Percentiles rank a stretch among this genome's conserved stretches.
Evolutionary conservation across 2,888 invertebrate genomes (phyloP).

Genomic region (Pristionchus entomophagus): DNA sequence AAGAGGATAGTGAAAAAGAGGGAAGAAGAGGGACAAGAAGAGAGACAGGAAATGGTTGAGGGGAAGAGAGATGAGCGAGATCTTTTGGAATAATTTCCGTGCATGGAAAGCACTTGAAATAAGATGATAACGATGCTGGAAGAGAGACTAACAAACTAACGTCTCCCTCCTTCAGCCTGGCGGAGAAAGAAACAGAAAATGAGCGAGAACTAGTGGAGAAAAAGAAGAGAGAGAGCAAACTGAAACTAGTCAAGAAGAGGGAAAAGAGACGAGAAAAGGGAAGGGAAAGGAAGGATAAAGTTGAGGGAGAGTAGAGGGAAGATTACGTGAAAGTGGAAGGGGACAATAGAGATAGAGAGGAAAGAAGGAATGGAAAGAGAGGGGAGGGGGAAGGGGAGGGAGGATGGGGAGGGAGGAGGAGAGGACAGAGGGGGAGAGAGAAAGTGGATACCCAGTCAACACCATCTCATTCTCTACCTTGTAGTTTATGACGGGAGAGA

Average conservation of each 20-base stretch:
- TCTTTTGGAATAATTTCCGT: background rate
- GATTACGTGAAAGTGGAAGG: background rate
- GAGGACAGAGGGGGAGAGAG: background rate
- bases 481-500: conserved; percentile 19
- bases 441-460: conserved; percentile 31
- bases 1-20: background rate
- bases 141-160: conserved; percentile 30
- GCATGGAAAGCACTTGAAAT: background rate
- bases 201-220: conserved; percentile 20
- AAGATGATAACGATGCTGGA: background rate
- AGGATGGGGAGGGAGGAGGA: background rate
- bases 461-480: conserved; percentile 27
- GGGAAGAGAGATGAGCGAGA: background rate
- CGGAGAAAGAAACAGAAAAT: conserved; percentile 1
- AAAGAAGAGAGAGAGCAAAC: conserved; percentile 23
- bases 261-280: background rate
- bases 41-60: background rate
- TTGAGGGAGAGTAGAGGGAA: conserved; percentile 13
- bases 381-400: background rate
- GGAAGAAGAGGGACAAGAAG: background rate
- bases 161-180: background rate
- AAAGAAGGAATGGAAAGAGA: too few relatives aligned
- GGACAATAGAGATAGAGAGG: conserved; percentile 10
- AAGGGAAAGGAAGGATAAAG: background rate
- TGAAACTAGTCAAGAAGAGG: conserved; percentile 30